Evolutionary conservation across 1,140 invertebrate genomes (phyloP), one percentile per base, ranked within the genome.

Genomic region (Trypoxylus dichotomus): DNA sequence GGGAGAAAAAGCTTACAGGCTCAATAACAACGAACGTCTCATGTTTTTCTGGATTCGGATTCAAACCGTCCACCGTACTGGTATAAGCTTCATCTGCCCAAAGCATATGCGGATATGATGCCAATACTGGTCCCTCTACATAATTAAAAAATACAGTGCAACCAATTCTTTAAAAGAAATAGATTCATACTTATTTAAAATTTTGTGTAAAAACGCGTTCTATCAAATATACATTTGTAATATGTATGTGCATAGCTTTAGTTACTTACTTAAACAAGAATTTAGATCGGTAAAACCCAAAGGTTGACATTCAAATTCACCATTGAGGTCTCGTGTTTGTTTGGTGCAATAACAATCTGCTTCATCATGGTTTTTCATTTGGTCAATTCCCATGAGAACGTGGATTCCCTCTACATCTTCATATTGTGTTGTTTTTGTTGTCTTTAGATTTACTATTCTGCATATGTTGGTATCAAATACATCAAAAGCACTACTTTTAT

Each of bases 61-160:
- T n/a, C 21, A 83, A 63, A 29, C 80, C 81, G 19, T 74, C 58
- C 1, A 83, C 78, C 71, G 11, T 77, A 5, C 21, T 78, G 11
- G 76, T 13, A 72, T 83, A 83, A 29, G 79, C 74, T 71, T 80
- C 75, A 77, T 83, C 77, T 6, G 82, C 83, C 76, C 81, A 80
- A 19, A 84, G 54, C 58, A 83, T 82, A 79, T 84, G 83, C 13
- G 83, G 83, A 47, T 80, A 80, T 0, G 83, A 83, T 60, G 83
- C 42, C 68, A 84, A 37, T 10, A 82, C 63, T 13, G 83, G 83
- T 32, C 76, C 79, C 21, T 80, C 82, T 58, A 54, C 37, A 77
- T 60, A 41, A 78, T 68, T 74, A 76, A 41, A 54, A 74, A 73
- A 54, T 77, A 43, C 21, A 78, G 10, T 37, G 5, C 5, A 37